phyloP scores from a whole-genome alignment of 2,888 invertebrate species.

The Tetragonula carbonaria region DNA sequence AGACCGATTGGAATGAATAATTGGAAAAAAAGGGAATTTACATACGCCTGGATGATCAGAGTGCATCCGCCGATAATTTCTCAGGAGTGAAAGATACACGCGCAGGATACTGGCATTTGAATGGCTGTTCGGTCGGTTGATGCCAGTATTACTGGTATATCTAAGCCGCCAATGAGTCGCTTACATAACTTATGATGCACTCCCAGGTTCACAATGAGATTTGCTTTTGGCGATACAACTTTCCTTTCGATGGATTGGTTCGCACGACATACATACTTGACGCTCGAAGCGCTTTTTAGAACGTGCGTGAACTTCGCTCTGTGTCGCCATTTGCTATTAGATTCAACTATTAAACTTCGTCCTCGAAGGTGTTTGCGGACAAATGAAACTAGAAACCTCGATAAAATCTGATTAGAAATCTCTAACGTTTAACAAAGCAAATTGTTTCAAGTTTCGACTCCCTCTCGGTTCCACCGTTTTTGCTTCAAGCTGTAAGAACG shows the following conservation, averaged over 20 bases:
- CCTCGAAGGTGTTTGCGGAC: neutral
- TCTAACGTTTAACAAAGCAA: slow-evolving; percentile 3
- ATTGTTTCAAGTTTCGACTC: neutral
- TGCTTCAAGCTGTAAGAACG: slow-evolving; percentile 2
- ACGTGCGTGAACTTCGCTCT: neutral
- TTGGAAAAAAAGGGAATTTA: neutral
- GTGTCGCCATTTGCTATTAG: neutral
- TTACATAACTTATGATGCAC: slow-evolving; percentile 65
- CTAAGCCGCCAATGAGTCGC: slow-evolving; percentile 51
- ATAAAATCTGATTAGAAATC: neutral
- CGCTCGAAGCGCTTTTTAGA: neutral
- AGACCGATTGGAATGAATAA: neutral
- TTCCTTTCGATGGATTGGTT: slow-evolving; percentile 63
- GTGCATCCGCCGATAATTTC: slow-evolving; percentile 56
- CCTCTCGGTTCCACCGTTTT: slow-evolving; percentile 19
- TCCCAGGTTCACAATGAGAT: slow-evolving; percentile 62
- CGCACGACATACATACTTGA: slow-evolving; percentile 15
- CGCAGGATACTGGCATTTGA: slow-evolving; percentile 68
- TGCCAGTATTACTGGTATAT: slow-evolving; percentile 57
- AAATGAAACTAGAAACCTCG: neutral
- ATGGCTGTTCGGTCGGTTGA: slow-evolving; percentile 46
- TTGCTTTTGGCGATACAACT: slow-evolving; percentile 71
- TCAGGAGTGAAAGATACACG: slow-evolving; percentile 50
- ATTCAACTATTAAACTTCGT: neutral
- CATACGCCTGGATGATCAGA: neutral